A percentile compares a stretch with the other conserved stretches of the same genome.
These are phyloP conservation scores for Gobio occitaniae DNA, from an alignment of 2,797 vertebrate species.

Conservation along the genomic window DNA sequence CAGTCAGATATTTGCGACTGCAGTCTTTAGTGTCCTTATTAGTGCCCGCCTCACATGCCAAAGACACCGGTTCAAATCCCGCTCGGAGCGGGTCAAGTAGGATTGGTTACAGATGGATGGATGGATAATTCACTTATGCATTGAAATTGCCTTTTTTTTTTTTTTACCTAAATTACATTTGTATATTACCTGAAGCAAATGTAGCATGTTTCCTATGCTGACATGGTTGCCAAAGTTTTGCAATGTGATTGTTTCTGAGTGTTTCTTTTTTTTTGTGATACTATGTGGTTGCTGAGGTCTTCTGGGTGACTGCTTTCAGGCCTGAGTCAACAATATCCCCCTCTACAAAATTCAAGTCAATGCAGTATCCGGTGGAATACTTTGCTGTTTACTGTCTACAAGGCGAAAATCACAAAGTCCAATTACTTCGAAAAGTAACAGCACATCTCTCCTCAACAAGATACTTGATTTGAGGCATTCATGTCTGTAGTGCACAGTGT, in stretches of 20 bases:
- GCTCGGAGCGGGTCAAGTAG: neutral
- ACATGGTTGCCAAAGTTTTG: neutral
- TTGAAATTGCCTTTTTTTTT: neutral
- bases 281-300: neutral
- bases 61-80: too few relatives aligned
- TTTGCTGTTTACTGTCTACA: neutral
- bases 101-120: neutral
- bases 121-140: neutral
- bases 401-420: neutral
- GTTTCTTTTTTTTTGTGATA: neutral
- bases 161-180: neutral
- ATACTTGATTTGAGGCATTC: neutral
- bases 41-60: too few relatives aligned
- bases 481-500: neutral
- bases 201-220: neutral
- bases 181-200: neutral
- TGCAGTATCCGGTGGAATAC: neutral
- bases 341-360: neutral
- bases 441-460: neutral
- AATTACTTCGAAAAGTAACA: neutral
- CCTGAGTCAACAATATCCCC: neutral
- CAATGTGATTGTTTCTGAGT: neutral
- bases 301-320: neutral
- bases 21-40: neutral
- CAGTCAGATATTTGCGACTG: neutral